Conservation (phyloP, 2,113 vertebrate genomes). For the Python bivittatus region DNA sequence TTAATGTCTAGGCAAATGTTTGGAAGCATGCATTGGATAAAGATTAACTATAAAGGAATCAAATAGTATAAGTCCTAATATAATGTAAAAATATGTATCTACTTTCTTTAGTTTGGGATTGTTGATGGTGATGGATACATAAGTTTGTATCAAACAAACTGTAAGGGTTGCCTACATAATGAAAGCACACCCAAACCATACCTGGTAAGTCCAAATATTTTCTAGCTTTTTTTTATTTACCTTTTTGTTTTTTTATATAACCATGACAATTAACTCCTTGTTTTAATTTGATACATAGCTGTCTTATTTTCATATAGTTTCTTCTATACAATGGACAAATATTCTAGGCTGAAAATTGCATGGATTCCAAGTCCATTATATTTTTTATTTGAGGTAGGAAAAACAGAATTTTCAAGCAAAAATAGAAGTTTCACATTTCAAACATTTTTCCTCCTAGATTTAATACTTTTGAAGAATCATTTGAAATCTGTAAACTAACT, state of each 20-base stretch:
- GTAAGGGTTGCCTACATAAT: constrained; percentile 80
- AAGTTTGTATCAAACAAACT: constrained; percentile 96
- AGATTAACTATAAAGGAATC: not conserved
- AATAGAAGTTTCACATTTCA: not conserved
- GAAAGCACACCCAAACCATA: constrained; percentile 91
- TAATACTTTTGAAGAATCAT: not conserved
- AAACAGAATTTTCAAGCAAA: not conserved
- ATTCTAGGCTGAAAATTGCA: not conserved
- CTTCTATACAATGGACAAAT: not conserved
- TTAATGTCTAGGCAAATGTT: not conserved
- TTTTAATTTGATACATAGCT: not conserved
- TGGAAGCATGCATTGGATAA: not conserved
- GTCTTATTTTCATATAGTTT: not conserved
- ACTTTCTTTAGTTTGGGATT: constrained; percentile 86
- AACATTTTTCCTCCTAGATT: not conserved
- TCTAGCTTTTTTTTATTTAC: not conserved
- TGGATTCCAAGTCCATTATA: not conserved
- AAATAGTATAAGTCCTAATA: not conserved
- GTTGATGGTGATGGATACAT: constrained; percentile 94
- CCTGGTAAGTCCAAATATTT: constrained; percentile 78
- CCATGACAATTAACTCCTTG: not conserved
- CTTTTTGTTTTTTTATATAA: not conserved
- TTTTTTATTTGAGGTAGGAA: not conserved
- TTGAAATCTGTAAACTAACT: not conserved
- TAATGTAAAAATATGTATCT: not conserved